phyloP scores from a whole-genome alignment of 2,888 invertebrate species.

The Beris morrisii region DNA sequence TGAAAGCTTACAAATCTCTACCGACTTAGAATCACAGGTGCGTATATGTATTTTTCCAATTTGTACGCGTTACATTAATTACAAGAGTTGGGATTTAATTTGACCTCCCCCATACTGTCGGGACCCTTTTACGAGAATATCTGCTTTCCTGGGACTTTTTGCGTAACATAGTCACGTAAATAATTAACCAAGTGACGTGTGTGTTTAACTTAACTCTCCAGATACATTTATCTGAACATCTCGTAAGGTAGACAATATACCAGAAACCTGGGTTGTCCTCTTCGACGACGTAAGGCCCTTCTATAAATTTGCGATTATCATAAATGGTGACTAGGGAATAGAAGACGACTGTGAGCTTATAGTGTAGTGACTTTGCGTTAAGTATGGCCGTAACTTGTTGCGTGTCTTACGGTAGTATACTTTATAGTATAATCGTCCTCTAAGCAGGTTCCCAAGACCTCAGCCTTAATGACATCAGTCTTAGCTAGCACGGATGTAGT shows the following conservation, averaged over 20 bases:
- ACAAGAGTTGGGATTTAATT: slow-evolving; percentile 11
- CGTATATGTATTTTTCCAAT: background rate
- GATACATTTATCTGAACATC: slow-evolving; percentile 32
- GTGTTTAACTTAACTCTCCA: slow-evolving; percentile 43
- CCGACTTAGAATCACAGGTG: slow-evolving; percentile 6
- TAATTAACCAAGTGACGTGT: slow-evolving; percentile 58
- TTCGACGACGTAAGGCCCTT: slow-evolving; percentile 16
- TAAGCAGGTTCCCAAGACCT: too few relatives aligned
- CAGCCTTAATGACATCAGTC: too few relatives aligned
- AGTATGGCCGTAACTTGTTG: too few relatives aligned
- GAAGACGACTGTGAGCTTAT: slow-evolving; percentile 16
- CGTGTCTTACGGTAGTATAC: too few relatives aligned
- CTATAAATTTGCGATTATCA: slow-evolving; percentile 40
- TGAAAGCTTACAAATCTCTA: too few relatives aligned
- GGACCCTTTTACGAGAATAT: background rate
- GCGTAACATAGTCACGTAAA: slow-evolving; percentile 56
- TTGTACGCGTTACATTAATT: slow-evolving; percentile 10
- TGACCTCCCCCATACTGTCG: background rate
- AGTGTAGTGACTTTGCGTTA: background rate
- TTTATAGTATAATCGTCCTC: too few relatives aligned
- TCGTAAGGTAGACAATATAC: background rate
- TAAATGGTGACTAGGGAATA: slow-evolving; percentile 38
- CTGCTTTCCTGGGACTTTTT: slow-evolving; percentile 7
- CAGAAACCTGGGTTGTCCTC: slow-evolving; percentile 12
- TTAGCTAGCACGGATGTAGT: too few relatives aligned